Conservation (phyloP, 2,888 invertebrate genomes). For the Formica aserva region DNA sequence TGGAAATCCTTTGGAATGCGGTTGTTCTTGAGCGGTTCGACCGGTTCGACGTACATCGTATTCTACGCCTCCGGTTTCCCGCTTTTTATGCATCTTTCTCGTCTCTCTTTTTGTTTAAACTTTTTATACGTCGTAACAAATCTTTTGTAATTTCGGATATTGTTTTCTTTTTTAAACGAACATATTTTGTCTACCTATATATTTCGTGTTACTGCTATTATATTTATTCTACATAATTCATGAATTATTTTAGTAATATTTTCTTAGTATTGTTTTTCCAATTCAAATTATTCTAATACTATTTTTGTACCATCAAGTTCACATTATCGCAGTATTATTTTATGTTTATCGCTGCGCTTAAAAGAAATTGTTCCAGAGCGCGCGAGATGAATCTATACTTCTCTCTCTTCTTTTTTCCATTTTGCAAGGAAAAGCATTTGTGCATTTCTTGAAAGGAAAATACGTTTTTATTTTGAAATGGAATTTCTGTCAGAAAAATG, state of each 20-base stretch:
- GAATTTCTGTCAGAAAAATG: slow-evolving; percentile 26
- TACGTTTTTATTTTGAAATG: slow-evolving; percentile 33
- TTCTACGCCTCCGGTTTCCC: slow-evolving; percentile 56
- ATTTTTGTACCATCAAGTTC: background rate
- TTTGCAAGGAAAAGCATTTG: background rate
- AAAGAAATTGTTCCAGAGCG: background rate
- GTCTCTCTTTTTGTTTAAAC: background rate
- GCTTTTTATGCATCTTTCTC: slow-evolving; percentile 45
- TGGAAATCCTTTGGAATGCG: slow-evolving; percentile 64
- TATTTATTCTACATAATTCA: background rate
- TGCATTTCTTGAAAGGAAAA: slow-evolving; percentile 7
- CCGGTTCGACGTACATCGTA: slow-evolving; percentile 61
- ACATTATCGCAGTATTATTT: background rate
- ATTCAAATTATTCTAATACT: background rate
- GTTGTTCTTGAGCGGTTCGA: slow-evolving; percentile 66
- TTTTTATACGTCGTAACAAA: background rate
- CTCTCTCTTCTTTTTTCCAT: background rate
- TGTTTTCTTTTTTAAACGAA: background rate
- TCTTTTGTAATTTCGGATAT: background rate
- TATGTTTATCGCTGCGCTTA: background rate
- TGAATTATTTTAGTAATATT: background rate
- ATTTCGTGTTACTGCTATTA: background rate
- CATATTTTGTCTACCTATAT: background rate
- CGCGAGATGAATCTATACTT: background rate
- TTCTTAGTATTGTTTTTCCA: background rate